Base-by-base conservation (phyloP, 2,113 vertebrate genomes). In the Arizona elegans region DNA sequence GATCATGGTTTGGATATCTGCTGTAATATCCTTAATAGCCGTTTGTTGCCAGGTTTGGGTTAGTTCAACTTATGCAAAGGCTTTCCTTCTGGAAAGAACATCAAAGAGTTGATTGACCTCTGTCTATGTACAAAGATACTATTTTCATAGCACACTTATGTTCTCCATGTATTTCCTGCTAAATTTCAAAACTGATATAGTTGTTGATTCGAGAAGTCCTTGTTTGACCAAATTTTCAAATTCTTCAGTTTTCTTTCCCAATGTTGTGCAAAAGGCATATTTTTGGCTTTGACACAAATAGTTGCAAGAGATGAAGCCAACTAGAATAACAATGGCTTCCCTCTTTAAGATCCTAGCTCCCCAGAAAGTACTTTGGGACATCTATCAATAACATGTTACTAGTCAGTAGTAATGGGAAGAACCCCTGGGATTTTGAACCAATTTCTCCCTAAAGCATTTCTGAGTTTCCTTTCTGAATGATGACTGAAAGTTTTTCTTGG, bases 191-290 rank as follows among this genome's bases (percentile, higher is more conserved):
- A 75, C n/a, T 75, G n/a, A 7, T 38, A 17, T n/a, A 33, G n/a
- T 75, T n/a, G n/a, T 75, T 75, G 65, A 75, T 75, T 33, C 5
- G 6, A 75, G 29, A 33, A 75, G 5, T 33, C 29, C 13, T 70
- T 33, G 65, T 33, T 17, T 33, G 29, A 33, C 13, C 8, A 75
- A 33, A 33, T 33, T 15, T 75, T 75, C 65, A 75, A 33, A 17
- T 13, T 33, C 5, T 75, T 75, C n/a, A 33, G n/a, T 17, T 75
- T 75, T 33, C 1, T 33, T 5, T 0, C 0, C 29, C 3, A 65
- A 17, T 75, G n/a, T 13, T 75, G 13, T n/a, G 29, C 65, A 70
- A 70, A 70, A 70, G 65, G 65, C 65, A 15, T 33, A 33, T 75
- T 75, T 70, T n/a, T 70, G 65, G n/a, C 65, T 75, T 75, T 75